Evolutionary conservation across 2,797 vertebrate species (phyloP), one percentile per base, ranked within the genome.

Genomic region (Peromyscus attwateri): DNA sequence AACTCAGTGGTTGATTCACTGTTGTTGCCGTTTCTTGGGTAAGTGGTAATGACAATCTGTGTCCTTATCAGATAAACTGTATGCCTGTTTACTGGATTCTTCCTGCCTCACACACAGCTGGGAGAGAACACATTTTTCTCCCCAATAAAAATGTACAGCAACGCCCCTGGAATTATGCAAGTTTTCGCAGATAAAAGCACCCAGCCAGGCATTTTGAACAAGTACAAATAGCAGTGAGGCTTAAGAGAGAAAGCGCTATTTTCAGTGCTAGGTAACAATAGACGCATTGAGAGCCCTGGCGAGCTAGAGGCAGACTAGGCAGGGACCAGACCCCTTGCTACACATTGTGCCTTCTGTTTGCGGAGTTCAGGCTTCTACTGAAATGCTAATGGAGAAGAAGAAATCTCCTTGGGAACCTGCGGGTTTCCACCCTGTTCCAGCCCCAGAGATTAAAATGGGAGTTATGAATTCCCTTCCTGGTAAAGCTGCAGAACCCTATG

Each of bases 1-100:
- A 95, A 40, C 95, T 43, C 77, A 77, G 82, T 68, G 55, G 88
- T n/a, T 49, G 77, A 87, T 70, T 95, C 71, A 7, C 52, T n/a
- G 43, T 68, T 68, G 62, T 16, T 68, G 19, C 17, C 46, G 27
- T 76, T n/a, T 27, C 34, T 8, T 17, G 2, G 73, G n/a, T 55
- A 64, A 29, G 31, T 0, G 0, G 21, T 27, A 34, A 43, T 14
- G 16, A 37, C 37, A 14, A 8, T 5, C 21, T 8, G 40, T 0
- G 21, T 19, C 46, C 37, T 19, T 29, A 66, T 60, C 89, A 84
- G 66, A 68, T 49, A 83, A 68, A 76, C 21, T 29, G 34, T 7
- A 4, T 25, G 57, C 16, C 21, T 40, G 17, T 46, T 68, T 66
- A 19, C 37, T 64, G 87, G 64, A 60, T 85, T 96, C 40, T 89